Evolutionary conservation across 2,797 vertebrate species (phyloP), one percentile per base, ranked within the genome.

Genomic region (Tenualosa ilisha): DNA sequence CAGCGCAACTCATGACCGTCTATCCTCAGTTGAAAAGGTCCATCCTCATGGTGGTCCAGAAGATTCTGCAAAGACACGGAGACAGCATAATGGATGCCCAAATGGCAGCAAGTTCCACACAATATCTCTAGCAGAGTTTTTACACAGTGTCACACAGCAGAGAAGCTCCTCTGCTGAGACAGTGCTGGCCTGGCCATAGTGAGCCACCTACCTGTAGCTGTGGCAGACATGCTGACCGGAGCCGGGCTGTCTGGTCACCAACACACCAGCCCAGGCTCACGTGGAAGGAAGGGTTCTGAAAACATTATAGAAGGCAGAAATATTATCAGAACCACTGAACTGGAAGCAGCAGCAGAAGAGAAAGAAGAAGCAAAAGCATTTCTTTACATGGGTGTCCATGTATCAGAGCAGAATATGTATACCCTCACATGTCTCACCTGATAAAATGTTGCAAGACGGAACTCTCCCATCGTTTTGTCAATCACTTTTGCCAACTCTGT

Each of bases 211-310:
- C 98, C 98, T 99, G 98, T 81, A 99, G 92, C 83, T 96, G 94
- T 86, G 0, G 91, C 61, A 97, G 90, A 84, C 95, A 96, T 4
- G 86, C 88, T 2, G 91, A 93, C 84, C 94, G 92, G 54, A 99
- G 90, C 84, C 89, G 91, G 61, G 83, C 92, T 0, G 89, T 92
- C 6, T 90, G 13, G 61, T 99, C 96, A 7, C 98, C 98, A 0
- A 97, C 94, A 26, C 97, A 98, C 98, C 98, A 99, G 85, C 97
- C 97, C 92, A 99, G 92, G 92, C 97, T 99, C 89, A 99, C 89
- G 0, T 99, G 98, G 93, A 99, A 99, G 0, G 98, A 99, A 0
- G 98, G 98, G 84, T 97, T 93, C 98, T 99, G 90, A 50, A 86
- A 86, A 87, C 84, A 7, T 49, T 81, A 40, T 43, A 31, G 37